A percentile compares a stretch with the other conserved stretches of the same genome.
Conservation (phyloP, 1,140 invertebrate species). For the Polypedilum pembai region DNA sequence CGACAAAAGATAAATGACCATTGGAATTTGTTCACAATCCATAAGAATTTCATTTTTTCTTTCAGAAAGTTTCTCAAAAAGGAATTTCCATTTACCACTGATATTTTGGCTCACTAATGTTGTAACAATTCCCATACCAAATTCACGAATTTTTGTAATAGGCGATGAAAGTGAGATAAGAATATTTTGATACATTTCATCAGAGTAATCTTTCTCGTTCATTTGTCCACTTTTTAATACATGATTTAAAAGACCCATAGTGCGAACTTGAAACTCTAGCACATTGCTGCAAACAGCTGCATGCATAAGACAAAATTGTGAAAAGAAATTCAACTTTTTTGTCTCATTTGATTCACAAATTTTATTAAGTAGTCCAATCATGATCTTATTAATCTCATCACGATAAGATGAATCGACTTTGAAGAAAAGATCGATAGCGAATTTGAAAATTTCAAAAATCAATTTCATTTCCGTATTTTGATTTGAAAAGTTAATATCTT, state of each 20-base stretch:
- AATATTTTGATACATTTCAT: constrained; percentile 7
- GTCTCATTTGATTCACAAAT: constrained; percentile 40
- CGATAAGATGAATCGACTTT: background rate
- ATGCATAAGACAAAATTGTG: constrained; percentile 31
- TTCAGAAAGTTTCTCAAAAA: constrained; percentile 38
- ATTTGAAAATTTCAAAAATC: background rate
- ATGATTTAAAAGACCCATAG: background rate
- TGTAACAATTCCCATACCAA: constrained; percentile 42
- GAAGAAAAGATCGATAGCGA: background rate
- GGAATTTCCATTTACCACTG: constrained; percentile 29
- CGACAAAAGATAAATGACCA: constrained; percentile 38
- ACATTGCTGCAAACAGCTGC: background rate
- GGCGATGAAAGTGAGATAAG: constrained; percentile 33
- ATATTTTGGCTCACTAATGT: constrained; percentile 32
- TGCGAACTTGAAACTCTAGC: background rate
- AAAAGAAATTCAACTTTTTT: constrained; percentile 37
- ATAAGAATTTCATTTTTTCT: constrained; percentile 51
- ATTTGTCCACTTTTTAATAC: background rate
- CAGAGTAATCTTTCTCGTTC: background rate
- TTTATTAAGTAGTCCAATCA: background rate
- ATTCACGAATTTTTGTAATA: constrained; percentile 41
- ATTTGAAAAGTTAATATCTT: background rate
- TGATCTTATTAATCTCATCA: background rate
- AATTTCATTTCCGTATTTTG: background rate
- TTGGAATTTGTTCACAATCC: constrained; percentile 53